Base-by-base conservation (phyloP, 2,888 invertebrate species). In the Drosophila borborema region DNA sequence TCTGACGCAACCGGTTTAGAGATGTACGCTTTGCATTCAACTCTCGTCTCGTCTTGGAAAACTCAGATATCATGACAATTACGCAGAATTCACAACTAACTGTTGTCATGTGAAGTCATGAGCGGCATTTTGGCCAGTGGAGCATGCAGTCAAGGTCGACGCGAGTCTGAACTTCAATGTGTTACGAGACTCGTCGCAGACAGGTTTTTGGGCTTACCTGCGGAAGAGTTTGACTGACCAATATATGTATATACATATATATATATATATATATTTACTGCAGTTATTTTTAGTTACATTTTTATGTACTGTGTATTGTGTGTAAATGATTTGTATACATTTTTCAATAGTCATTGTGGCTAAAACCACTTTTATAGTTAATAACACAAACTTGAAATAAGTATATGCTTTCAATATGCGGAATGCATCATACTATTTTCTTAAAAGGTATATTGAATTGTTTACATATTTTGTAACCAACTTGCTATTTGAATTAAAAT, bases 71-170 rank as follows among this genome's bases (percentile, higher is more conserved):
- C 41, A 54, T 62, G 23, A 63, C 59, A 70, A 55, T 58, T 90
- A 83, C 67, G 58, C 67, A 78, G 78, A 90, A 90, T 65, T 81
- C 64, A 64, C 72, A 73, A 67, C 55, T 72, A 40, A 46, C 45
- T 36, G 60, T 64, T 56, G 45, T 46, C 45, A 56, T 31, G 36
- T 40, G 49, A 40, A 36, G 45, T 16, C 40, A 38, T 59, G 63
- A 54, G 23, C 49, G 60, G 40, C 40, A 48, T 69, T 68, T 74
- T 75, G 64, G 73, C 55, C 71, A 88, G 59, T 84, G 66, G 75
- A 70, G 36, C 85, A 75, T 28, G 20, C 48, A 49, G 46, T 72
- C 71, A 86, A 90, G 81, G 81, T 74, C 63, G 62, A 46, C 65
- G 23, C 46, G 53, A 54, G 38, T 70, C 38, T 40, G 55, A 45